Percentiles rank a stretch among this genome's conserved stretches.
These are phyloP conservation scores for Palythoa grandiflora DNA, from an alignment of 92 coral and sea anemone genomes.

Conservation along the genomic window DNA sequence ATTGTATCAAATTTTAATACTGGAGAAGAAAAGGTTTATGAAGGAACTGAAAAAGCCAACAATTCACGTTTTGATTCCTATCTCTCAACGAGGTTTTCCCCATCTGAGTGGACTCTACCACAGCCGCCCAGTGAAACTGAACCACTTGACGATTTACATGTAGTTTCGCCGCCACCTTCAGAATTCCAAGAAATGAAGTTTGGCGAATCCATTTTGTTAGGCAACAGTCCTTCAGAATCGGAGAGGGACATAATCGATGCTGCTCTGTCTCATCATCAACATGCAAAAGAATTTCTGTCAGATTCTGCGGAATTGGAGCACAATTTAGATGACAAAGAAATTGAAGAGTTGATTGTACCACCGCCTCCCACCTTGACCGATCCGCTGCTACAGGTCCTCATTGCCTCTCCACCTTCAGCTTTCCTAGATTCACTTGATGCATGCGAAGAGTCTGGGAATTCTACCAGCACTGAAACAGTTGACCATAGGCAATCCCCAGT, in stretches of 20 bases:
- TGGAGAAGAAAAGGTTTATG: neutral
- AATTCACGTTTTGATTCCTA: slow-evolving; percentile 10
- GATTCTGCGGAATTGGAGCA: slow-evolving; percentile 48
- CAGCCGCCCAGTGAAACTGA: slow-evolving; percentile 77
- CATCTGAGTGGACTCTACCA: slow-evolving; percentile 80
- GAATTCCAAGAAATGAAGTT: slow-evolving; percentile 35
- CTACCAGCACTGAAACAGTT: neutral
- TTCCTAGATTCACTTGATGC: slow-evolving; percentile 8
- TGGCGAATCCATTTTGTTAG: neutral
- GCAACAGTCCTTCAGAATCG: slow-evolving; percentile 17
- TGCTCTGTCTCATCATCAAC: slow-evolving; percentile 16
- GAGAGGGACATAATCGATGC: neutral
- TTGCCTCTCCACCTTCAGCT: slow-evolving; percentile 42
- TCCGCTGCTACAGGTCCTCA: slow-evolving; percentile 23
- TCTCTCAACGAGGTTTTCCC: slow-evolving; percentile 54
- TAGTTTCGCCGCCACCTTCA: slow-evolving; percentile 80
- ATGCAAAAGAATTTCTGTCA: neutral
- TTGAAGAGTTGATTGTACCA: slow-evolving; percentile 72
- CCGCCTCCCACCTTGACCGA: slow-evolving; percentile 72
- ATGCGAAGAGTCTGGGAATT: slow-evolving; percentile 4
- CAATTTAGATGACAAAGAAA: slow-evolving; percentile 53
- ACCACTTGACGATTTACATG: slow-evolving; percentile 68
- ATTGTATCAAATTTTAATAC: neutral
- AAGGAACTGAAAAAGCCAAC: neutral
- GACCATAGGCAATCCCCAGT: neutral